phyloP scores from a whole-genome alignment of 2,797 vertebrate species.

The Clarias fuscus region DNA sequence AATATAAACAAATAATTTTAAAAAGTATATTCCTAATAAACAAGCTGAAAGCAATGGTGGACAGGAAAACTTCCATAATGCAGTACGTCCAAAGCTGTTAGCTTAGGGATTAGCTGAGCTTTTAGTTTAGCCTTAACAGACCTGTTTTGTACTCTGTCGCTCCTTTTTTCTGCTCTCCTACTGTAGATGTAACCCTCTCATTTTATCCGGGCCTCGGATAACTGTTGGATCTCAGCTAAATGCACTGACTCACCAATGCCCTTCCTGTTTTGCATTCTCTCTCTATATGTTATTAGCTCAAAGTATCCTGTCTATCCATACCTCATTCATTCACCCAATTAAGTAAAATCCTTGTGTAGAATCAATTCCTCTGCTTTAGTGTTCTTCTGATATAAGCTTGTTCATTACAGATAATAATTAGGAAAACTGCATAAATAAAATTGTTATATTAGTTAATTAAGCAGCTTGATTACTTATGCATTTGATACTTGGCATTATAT shows the following conservation, averaged over 20 bases:
- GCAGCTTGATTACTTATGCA: background rate
- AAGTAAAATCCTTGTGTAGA: background rate
- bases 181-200: too few species aligned
- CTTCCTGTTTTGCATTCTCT: background rate
- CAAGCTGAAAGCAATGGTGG: too few species aligned
- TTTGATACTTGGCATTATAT: background rate
- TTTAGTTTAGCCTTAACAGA: background rate
- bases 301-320: background rate
- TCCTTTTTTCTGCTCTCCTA: too few species aligned
- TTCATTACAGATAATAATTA: background rate
- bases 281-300: background rate
- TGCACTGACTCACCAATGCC: too few species aligned
- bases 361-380: background rate
- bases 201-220: too few species aligned
- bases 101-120: background rate
- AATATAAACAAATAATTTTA: too few species aligned
- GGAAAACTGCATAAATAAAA: background rate
- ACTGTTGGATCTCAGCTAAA: too few species aligned
- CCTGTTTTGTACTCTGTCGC: background rate
- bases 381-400: background rate
- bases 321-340: background rate
- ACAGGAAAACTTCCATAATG: too few species aligned
- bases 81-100: background rate
- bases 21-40: too few species aligned
- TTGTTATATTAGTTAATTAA: slow-evolving; percentile 6